Base-by-base conservation (phyloP, 2,113 vertebrate species). In the Tyto alba region DNA sequence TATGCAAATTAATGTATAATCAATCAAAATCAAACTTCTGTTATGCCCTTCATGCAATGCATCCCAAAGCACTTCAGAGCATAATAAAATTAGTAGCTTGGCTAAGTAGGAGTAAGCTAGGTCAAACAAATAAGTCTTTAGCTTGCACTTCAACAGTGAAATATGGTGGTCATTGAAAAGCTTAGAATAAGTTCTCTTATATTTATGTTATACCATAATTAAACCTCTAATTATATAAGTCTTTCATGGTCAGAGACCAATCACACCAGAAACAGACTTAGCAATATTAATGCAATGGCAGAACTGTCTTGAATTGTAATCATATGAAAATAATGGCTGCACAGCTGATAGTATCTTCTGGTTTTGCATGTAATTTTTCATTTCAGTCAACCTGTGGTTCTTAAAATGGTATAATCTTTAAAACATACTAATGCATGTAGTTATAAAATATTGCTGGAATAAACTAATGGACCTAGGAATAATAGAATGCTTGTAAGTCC, bases 51-150 rank as follows among this genome's bases (percentile, higher is more conserved):
- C 77, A 91, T 83, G 47, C 71, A 79, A 11, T 77, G 67, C 80
- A 91, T 95, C 83, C 90, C 59, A 67, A 91, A 60, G 69, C 68
- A 88, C 55, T 95, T 60, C 59, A 79, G 55, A 67, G 34, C 90
- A 83, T 95, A 93, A 96, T 97, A 95, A 95, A 97, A 95, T 94
- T 88, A 97, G 82, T 71, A 86, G 72, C 79, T 80, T 94, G 85
- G 82, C 74, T 95, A 91, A 92, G 77, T 84, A 87, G 47, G 34
- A 94, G 87, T 90, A 93, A 95, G 71, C 66, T 60, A 85, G 72
- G 68, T 93, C 88, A 95, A 88, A 93, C 68, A 94, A 97, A 78
- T 66, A 85, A 62, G 26, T 66, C 59, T 36, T 95, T 76, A 41
- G 38, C 47, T 84, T 90, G 56, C 25, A 80, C 64, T 90, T 89